These are phyloP conservation scores for Daptonema setosum DNA, from an alignment of 2,888 invertebrate genomes.

Conservation along the genomic window DNA sequence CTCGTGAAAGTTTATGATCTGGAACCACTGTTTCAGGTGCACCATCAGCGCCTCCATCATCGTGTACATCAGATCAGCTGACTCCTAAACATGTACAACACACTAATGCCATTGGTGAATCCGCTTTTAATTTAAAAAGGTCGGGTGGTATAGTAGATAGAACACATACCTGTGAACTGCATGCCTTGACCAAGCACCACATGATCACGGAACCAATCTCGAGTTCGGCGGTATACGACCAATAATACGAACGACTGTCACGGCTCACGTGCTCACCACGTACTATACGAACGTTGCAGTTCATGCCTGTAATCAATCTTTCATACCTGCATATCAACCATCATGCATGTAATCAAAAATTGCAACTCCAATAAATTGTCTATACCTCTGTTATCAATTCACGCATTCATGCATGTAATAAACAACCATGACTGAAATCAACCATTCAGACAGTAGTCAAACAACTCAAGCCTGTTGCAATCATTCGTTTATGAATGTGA, in stretches of 20 bases:
- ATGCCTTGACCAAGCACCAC: conserved; percentile 83
- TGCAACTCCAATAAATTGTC: too few species aligned
- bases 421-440: too few species aligned
- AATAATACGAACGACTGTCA: conserved; percentile 88
- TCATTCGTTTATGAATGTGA: too few species aligned
- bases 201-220: conserved; percentile 90
- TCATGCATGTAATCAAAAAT: conserved; percentile 5
- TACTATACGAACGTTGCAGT: conserved; percentile 65
- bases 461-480: too few species aligned
- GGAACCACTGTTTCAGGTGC: not conserved
- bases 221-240: conserved; percentile 85
- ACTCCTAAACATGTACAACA: not conserved
- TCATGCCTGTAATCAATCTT: conserved; percentile 50
- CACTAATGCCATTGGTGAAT: not conserved
- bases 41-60: not conserved
- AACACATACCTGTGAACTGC: not conserved
- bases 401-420: too few species aligned
- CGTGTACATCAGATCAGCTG: not conserved
- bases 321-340: too few species aligned
- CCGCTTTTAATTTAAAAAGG: not conserved
- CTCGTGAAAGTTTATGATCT: too few species aligned
- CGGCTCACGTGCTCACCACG: conserved; percentile 75
- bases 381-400: too few species aligned
- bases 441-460: too few species aligned
- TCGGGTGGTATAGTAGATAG: not conserved